phyloP scores from a whole-genome alignment of 2,113 vertebrate species.

The Cyphomyrus discorhynchus region DNA sequence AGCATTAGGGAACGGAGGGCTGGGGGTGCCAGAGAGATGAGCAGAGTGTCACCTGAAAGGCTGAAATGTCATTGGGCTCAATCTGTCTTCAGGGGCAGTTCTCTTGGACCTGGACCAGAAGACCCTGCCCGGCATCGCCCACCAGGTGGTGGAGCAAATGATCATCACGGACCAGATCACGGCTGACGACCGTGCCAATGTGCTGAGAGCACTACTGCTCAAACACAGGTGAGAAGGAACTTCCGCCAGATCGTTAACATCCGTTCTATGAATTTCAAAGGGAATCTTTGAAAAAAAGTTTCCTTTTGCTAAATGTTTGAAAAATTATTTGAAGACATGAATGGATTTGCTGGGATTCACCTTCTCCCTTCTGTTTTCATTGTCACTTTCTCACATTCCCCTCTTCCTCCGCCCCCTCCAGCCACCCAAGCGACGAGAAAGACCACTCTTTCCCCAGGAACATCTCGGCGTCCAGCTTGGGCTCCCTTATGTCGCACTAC shows the following conservation, averaged over 20 bases:
- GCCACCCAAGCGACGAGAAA: slow-evolving; percentile 92
- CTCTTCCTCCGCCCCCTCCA: slow-evolving; percentile 40
- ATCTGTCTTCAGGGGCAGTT: slow-evolving; percentile 69
- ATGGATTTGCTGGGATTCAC: background rate
- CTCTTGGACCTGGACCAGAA: slow-evolving; percentile 91
- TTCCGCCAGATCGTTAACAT: background rate
- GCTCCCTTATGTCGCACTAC: slow-evolving; percentile 80
- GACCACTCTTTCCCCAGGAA: slow-evolving; percentile 90
- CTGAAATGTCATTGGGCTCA: background rate
- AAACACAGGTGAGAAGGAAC: slow-evolving; percentile 77
- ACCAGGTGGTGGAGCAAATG: slow-evolving; percentile 98
- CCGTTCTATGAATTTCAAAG: background rate
- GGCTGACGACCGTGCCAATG: slow-evolving; percentile 85
- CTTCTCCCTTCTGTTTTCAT: background rate
- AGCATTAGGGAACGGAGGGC: background rate
- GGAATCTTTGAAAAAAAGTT: background rate
- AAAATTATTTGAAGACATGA: background rate
- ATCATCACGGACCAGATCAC: slow-evolving; percentile 97
- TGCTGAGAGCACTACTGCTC: slow-evolving; percentile 87
- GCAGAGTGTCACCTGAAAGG: background rate
- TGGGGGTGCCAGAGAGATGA: background rate
- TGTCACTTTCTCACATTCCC: background rate
- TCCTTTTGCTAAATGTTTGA: background rate
- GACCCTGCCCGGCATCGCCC: slow-evolving; percentile 85
- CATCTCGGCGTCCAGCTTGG: slow-evolving; percentile 86